Evolutionary conservation across 2,113 vertebrate genomes (phyloP).

Genomic region (Bos indicus): DNA sequence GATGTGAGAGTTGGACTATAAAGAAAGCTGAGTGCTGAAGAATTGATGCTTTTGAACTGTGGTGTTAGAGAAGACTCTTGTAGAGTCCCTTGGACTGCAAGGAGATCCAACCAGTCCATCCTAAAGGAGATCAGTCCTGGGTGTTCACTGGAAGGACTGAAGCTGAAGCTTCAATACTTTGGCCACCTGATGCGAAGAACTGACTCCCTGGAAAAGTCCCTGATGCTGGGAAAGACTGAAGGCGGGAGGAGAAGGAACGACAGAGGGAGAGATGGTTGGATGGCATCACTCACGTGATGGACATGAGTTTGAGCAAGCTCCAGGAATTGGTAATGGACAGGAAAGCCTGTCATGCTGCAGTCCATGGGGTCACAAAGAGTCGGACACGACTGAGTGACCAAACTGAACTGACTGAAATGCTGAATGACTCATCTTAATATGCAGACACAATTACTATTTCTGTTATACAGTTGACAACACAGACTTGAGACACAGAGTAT

Average conservation of each 20-base stretch:
- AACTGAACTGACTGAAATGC: background rate
- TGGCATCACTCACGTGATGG: background rate
- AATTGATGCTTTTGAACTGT: background rate
- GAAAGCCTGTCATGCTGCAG: background rate
- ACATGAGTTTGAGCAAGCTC: background rate
- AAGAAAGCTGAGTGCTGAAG: background rate
- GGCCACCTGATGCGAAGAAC: background rate
- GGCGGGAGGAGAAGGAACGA: background rate
- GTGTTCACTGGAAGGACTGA: background rate
- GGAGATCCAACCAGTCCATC: background rate
- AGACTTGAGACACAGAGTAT: background rate
- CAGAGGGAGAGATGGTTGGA: background rate
- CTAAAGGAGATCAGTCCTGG: background rate
- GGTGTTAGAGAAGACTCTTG: background rate
- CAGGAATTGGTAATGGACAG: background rate
- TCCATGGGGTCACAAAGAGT: background rate
- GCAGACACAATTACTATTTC: background rate
- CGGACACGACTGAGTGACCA: rapidly evolving
- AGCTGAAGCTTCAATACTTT: background rate
- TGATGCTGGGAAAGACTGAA: background rate
- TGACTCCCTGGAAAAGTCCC: background rate
- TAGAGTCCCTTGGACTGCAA: background rate
- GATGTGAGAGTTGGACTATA: background rate
- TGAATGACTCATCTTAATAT: background rate
- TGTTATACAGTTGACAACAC: background rate